These are phyloP conservation scores for Falcaria lacertinaria DNA, from an alignment of 2,888 invertebrate genomes.

Conservation along the genomic window DNA sequence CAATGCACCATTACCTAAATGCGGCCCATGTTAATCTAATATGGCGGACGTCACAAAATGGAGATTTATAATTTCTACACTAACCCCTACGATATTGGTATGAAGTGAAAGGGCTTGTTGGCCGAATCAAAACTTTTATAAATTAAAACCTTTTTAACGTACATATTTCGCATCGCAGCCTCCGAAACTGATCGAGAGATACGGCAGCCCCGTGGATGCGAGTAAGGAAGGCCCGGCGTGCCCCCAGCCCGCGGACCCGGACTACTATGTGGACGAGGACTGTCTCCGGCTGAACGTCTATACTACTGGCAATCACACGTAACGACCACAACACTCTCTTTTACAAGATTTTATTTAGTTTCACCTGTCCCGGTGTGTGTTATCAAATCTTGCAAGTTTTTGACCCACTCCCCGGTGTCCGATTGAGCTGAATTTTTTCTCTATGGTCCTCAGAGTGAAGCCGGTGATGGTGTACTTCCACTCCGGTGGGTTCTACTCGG, in stretches of 20 bases:
- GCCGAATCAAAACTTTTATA: no score
- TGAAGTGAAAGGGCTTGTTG: no score
- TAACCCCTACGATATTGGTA: no score
- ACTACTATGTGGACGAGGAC: constrained; percentile 77
- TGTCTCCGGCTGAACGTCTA: constrained; percentile 84
- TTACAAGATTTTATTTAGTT: constrained; percentile 1
- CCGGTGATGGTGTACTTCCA: constrained; percentile 86
- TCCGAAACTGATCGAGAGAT: constrained; percentile 67
- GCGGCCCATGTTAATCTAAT: no score
- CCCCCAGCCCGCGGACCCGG: constrained; percentile 58
- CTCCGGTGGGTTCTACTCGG: constrained; percentile 82
- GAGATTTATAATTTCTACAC: no score
- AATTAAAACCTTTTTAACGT: no score
- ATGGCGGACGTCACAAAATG: no score
- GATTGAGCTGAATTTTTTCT: no score
- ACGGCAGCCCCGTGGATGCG: constrained; percentile 75
- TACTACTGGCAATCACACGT: constrained; percentile 37
- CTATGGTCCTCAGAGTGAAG: constrained; percentile 27
- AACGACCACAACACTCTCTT: not conserved
- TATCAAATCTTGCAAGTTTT: no score
- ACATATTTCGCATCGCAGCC: constrained; percentile 45
- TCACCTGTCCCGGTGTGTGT: no score
- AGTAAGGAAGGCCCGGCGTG: constrained; percentile 81
- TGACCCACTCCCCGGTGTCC: no score
- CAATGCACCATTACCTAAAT: no score